These are phyloP conservation scores for Anthopleura sola DNA, from an alignment of 64 coral and sea anemone species.

Conservation along the genomic window DNA sequence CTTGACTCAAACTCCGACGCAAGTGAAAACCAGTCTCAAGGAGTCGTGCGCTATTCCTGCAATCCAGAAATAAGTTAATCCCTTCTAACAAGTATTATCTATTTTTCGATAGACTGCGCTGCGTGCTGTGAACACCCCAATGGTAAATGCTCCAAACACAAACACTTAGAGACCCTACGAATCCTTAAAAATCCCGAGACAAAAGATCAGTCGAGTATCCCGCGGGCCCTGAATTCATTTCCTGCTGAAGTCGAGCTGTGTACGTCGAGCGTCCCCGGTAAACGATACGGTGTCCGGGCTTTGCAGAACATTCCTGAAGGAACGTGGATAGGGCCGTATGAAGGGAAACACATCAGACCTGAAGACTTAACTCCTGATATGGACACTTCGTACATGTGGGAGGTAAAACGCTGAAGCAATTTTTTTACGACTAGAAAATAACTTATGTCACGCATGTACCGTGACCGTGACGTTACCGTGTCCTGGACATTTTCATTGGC, in stretches of 20 bases:
- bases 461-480: not conserved
- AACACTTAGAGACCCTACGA: slow-evolving; percentile 22
- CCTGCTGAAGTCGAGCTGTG: slow-evolving; percentile 68
- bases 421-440: not conserved
- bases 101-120: slow-evolving; percentile 21
- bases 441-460: not conserved
- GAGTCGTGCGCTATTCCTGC: too few species aligned
- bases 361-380: slow-evolving; percentile 28
- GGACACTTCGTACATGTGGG: slow-evolving; percentile 80
- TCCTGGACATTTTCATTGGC: too few species aligned
- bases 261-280: slow-evolving; percentile 48
- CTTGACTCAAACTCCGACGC: too few species aligned
- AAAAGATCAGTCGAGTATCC: not conserved
- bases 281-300: slow-evolving; percentile 56
- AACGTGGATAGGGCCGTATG: slow-evolving; percentile 73
- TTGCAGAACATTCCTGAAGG: slow-evolving; percentile 48
- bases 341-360: slow-evolving; percentile 47
- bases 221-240: slow-evolving; percentile 48
- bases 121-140: not conserved
- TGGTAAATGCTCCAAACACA: slow-evolving; percentile 33
- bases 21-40: too few species aligned
- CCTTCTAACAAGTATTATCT: not conserved
- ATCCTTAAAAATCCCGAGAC: not conserved
- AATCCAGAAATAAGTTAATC: not conserved
- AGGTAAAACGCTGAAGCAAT: slow-evolving; percentile 19